phyloP scores from a whole-genome alignment of 2,797 vertebrate genomes.

The Mallotus villosus region DNA sequence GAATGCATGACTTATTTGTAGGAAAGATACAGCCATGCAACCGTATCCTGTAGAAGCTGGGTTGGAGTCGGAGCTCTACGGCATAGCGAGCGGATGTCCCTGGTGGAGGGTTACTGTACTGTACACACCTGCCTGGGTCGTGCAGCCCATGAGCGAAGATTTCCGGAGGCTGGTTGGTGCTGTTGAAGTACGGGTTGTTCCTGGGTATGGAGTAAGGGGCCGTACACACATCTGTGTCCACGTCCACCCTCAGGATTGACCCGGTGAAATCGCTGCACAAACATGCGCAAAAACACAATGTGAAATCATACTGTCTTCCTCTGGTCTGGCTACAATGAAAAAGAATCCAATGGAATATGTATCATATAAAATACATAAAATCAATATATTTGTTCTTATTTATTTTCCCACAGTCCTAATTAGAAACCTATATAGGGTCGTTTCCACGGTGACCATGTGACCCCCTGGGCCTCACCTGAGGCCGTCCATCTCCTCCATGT shows the following conservation, averaged over 20 bases:
- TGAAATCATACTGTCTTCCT: no score
- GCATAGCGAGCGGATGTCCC: background rate
- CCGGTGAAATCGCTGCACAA: constrained; percentile 95
- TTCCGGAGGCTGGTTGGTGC: constrained; percentile 98
- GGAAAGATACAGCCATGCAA: background rate
- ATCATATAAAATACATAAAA: no score
- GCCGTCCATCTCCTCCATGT: constrained; percentile 99
- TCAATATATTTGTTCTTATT: no score
- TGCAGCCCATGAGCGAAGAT: constrained; percentile 97
- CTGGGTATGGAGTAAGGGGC: constrained; percentile 89
- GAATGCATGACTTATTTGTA: background rate
- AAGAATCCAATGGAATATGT: no score
- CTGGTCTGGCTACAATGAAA: no score
- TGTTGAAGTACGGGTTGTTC: constrained; percentile 97
- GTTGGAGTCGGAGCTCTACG: no score
- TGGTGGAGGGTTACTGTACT: constrained; percentile 2
- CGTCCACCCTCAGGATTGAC: constrained; percentile 90
- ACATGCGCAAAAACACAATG: background rate
- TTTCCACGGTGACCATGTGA: constrained; percentile 9
- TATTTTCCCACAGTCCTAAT: no score
- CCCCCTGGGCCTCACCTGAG: constrained; percentile 83
- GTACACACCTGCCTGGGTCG: constrained; percentile 94
- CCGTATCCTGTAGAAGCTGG: background rate
- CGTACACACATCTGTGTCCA: constrained; percentile 87
- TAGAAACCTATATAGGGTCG: no score